Conservation (phyloP, 1,140 invertebrate genomes). For the Ostrea edulis region DNA sequence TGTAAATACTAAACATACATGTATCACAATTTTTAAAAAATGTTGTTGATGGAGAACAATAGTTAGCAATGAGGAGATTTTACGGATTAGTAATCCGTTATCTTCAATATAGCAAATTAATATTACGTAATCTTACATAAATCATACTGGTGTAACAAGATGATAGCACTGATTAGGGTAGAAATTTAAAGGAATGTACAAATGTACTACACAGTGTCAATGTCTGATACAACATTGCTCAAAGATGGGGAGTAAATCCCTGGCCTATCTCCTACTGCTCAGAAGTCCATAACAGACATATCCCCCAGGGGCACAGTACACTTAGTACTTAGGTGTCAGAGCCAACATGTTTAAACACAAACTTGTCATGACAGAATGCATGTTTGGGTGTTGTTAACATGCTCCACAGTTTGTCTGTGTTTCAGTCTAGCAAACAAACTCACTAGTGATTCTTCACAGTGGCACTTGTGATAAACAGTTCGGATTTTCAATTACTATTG, state of each 20-base stretch:
- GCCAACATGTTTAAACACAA: not conserved
- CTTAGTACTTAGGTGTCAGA: not conserved
- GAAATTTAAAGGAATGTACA: not conserved
- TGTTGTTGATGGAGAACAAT: no score
- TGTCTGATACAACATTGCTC: not conserved
- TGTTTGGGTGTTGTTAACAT: not conserved
- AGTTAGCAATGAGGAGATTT: no score
- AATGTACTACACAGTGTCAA: not conserved
- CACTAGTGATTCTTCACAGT: no score
- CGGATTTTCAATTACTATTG: no score
- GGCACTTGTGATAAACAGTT: no score
- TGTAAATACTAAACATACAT: no score
- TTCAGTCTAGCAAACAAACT: no score
- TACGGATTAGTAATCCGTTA: no score
- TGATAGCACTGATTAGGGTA: not conserved
- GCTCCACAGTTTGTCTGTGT: not conserved
- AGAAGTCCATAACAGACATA: not conserved
- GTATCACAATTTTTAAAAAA: no score
- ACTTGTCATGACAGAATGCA: not conserved
- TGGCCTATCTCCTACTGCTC: not conserved
- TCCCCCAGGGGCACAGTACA: not conserved
- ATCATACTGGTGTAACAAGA: not conserved
- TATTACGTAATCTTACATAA: not conserved
- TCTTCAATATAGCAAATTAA: not conserved
- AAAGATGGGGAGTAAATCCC: not conserved